phyloP scores from a whole-genome alignment of 2,888 invertebrate genomes.

The Epistrophe grossulariae region DNA sequence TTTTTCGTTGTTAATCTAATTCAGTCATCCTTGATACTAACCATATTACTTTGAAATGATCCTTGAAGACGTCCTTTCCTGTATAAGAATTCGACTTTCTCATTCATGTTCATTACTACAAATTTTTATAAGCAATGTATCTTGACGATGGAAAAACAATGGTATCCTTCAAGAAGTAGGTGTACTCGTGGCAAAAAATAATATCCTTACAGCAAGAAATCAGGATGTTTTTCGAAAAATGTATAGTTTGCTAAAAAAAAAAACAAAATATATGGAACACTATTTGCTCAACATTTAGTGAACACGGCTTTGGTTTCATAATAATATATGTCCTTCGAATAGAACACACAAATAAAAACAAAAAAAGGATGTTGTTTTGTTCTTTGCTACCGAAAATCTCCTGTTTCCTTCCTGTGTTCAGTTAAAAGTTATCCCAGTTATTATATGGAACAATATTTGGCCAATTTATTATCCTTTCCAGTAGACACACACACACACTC shows the following conservation, averaged over 20 bases:
- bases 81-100: background rate
- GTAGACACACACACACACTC: constrained; percentile 24
- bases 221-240: constrained; percentile 52
- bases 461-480: constrained; percentile 62
- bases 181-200: background rate
- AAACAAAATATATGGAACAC: constrained; percentile 13
- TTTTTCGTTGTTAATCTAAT: background rate
- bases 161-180: constrained; percentile 13
- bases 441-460: constrained; percentile 70
- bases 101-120: constrained; percentile 55
- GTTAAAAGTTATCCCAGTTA: constrained; percentile 60
- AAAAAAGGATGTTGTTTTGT: constrained; percentile 26
- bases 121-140: constrained; percentile 49
- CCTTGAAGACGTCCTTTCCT: background rate
- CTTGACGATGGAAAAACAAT: constrained; percentile 21
- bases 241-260: constrained; percentile 15
- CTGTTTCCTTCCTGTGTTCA: constrained; percentile 39
- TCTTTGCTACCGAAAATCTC: constrained; percentile 2
- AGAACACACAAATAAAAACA: background rate
- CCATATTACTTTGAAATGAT: background rate
- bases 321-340: constrained; percentile 19
- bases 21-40: constrained; percentile 2
- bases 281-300: constrained; percentile 67
- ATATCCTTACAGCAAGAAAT: constrained; percentile 33
- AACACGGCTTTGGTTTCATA: constrained; percentile 48